Conservation (phyloP, 2,113 vertebrate genomes). For the Bagarius yarrelli region DNA sequence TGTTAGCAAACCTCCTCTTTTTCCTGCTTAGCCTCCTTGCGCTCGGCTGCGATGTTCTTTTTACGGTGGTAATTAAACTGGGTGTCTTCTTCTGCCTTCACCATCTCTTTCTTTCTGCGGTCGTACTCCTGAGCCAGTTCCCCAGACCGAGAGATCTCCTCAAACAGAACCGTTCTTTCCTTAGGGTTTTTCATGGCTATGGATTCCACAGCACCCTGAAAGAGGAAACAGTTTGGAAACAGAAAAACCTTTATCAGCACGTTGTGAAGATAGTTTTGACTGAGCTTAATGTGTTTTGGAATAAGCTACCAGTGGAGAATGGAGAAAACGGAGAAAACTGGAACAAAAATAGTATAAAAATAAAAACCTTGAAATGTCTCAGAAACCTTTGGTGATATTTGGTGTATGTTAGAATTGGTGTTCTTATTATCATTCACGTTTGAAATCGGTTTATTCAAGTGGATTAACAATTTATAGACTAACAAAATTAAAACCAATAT, state of each 20-base stretch:
- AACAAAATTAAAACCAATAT: no score
- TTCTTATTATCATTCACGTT: not conserved
- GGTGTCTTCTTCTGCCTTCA: conserved; percentile 93
- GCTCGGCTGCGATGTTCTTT: conserved; percentile 92
- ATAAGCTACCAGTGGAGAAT: not conserved
- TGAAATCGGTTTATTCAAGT: no score
- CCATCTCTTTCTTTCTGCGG: conserved; percentile 93
- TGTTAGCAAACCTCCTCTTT: conserved; percentile 81
- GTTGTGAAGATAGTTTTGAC: not conserved
- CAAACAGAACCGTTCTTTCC: conserved; percentile 88
- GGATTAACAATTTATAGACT: not conserved
- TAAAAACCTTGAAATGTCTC: not conserved
- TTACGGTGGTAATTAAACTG: conserved; percentile 96
- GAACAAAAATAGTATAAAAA: not conserved
- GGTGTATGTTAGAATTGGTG: not conserved
- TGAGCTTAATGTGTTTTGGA: not conserved
- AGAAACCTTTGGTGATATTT: not conserved
- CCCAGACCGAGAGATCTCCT: conserved; percentile 92
- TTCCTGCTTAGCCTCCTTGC: conserved; percentile 95
- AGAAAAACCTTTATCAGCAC: not conserved
- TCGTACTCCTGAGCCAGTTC: conserved; percentile 92
- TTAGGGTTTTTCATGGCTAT: conserved; percentile 97
- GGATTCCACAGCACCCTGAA: conserved; percentile 90
- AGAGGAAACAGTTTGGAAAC: no score
- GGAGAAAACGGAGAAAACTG: not conserved